Conservation (phyloP, 2,888 invertebrate genomes). For the Stenodera caucasica region DNA sequence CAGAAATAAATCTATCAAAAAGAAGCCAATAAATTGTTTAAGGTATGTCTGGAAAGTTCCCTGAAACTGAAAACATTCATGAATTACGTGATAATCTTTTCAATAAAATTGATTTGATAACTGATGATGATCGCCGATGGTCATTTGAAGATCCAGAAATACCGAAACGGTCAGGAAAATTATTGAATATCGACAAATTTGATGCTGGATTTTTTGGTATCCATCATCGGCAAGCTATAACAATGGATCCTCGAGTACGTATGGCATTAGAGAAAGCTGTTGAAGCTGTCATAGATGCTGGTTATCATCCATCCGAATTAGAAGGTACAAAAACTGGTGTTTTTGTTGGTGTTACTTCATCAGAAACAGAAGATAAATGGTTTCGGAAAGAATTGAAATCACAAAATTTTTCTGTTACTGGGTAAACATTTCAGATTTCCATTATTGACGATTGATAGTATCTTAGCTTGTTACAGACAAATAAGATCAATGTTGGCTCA, state of each 20-base stretch:
- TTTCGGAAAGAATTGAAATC: slow-evolving; percentile 70
- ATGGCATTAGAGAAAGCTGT: slow-evolving; percentile 63
- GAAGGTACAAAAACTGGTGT: slow-evolving; percentile 76
- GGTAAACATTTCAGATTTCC: slow-evolving; percentile 52
- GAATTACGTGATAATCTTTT: slow-evolving; percentile 72
- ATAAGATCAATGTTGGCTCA: slow-evolving; percentile 89
- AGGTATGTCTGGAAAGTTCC: slow-evolving; percentile 77
- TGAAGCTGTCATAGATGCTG: slow-evolving; percentile 66
- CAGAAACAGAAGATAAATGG: slow-evolving; percentile 76
- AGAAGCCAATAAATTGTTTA: no score
- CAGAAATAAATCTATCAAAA: no score
- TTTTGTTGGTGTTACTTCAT: slow-evolving; percentile 75
- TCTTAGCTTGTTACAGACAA: slow-evolving; percentile 60
- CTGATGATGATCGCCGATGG: slow-evolving; percentile 79
- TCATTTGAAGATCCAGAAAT: slow-evolving; percentile 63
- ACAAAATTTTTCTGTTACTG: slow-evolving; percentile 59
- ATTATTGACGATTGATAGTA: no score
- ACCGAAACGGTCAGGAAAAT: slow-evolving; percentile 68
- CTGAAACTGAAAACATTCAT: slow-evolving; percentile 73
- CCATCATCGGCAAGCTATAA: slow-evolving; percentile 64
- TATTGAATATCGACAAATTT: slow-evolving; percentile 58
- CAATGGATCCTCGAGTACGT: slow-evolving; percentile 62
- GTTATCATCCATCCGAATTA: slow-evolving; percentile 68
- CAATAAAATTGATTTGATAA: slow-evolving; percentile 81
- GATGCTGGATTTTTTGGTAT: slow-evolving; percentile 60